Base-by-base conservation (phyloP, 2,113 vertebrate genomes). In the Colistium nudipinnis region DNA sequence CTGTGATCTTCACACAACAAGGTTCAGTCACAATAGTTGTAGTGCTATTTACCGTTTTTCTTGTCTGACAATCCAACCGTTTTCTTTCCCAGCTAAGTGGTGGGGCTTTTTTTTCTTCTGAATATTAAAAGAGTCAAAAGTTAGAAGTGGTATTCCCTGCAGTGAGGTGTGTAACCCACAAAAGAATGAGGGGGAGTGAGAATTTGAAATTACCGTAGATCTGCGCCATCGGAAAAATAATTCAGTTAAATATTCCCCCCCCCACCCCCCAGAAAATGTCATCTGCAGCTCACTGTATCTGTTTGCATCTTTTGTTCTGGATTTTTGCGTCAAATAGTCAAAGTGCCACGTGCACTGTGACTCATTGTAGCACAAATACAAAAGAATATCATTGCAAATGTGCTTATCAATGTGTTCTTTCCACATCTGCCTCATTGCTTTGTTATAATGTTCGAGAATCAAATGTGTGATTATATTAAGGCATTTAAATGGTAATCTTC, bases 1-100 rank as follows among this genome's bases (percentile, higher is more conserved):
- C 93, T 96, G 89, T 97, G 96, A 96, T 96, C 96, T 96, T 93
- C 83, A 94, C 92, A 95, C 93, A 94, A 94, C 91, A 93, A 92
- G 92, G 95, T 90, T 93, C 90, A 90, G 71, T 89, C 88, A 57
- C 84, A n/a, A 70, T 57, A 24, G 80, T 89, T 88, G 85, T 85
- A 78, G 85, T 61, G 74, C 88, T 91, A 87, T 92, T 93, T 92
- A 91, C 78, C 80, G 62, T 87, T 82, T n/a, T 81, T 73, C 70
- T 73, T 64, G 70, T 70, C 68, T 88, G 86, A 89, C 83, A 87
- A 76, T 82, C 69, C 55, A 79, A 13, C 45, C 10, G 43, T 38
- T 57, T 49, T 28, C 55, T 67, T 71, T 66, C 70, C 49, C 62
- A 71, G 84, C 43, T 74, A 80, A 78, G 80, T 28, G 54, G 60